Evolutionary conservation across 2,113 vertebrate genomes (phyloP), one percentile per base, ranked within the genome.

Genomic region (Patagioenas fasciata): DNA sequence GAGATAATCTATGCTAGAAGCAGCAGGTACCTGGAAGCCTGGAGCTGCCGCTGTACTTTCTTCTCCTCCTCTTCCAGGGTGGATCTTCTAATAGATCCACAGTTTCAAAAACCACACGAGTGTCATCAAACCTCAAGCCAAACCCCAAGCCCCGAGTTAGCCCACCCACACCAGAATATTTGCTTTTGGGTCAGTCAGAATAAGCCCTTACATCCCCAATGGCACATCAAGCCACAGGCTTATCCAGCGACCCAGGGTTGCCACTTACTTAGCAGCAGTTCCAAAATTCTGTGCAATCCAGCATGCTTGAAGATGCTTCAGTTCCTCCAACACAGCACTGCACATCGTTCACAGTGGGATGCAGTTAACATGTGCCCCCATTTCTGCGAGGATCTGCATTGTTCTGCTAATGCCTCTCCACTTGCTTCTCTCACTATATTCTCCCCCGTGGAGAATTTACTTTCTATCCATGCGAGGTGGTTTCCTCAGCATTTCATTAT

Each of bases 391-490:
- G 42, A 58, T 83, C 75, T 61, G 65, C 75, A 60, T 64, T 89
- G 84, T 91, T 91, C 94, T 79, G 88, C 80, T 94, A 50, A 86
- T 56, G 53, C 74, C 42, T 53, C 85, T 91, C 88, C 85, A 64
- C 88, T 91, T 47, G 3, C 74, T 88, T 72, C 74, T 66, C 51
- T 42, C 80, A 7, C 79, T 54, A 1, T 12, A 32, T 90, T 70
- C 72, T 88, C 60, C 53, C 87, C 95, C 0, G 6, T 47, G 61
- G 89, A 96, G 91, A 88, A 81, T 91, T 91, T 69, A 15, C 91
- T 87, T 81, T 47, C 70, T 83, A 31, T 20, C 79, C 75, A 8
- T n/a, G 64, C 0, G 0, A 73, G 87, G 69, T 64, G 64, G 67
- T 57, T 94, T 81, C 88, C 79, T 87, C 50, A 6, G 86, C 67